A percentile compares a stretch with the other conserved stretches of the same genome.
Evolutionary conservation across 2,797 vertebrate species (phyloP).

Genomic region (Enteromius paludinosus): DNA sequence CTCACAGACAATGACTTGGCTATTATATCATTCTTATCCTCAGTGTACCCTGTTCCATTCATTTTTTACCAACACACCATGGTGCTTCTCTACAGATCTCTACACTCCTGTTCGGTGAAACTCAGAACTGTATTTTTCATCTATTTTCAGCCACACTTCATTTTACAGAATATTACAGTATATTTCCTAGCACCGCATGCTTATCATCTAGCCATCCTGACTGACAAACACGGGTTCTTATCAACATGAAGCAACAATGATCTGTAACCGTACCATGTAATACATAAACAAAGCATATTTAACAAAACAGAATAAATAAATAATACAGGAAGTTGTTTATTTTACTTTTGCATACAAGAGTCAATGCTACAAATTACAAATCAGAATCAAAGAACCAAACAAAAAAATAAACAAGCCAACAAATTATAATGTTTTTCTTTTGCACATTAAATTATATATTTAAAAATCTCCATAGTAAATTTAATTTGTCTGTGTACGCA

Average conservation of each 20-base stretch:
- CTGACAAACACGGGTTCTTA: neutral
- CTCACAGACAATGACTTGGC: neutral
- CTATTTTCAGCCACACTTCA: neutral
- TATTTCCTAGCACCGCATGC: slow-evolving; percentile 16
- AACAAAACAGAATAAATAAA: neutral
- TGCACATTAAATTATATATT: neutral
- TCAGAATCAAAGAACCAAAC: neutral
- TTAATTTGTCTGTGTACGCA: neutral
- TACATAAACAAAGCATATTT: neutral
- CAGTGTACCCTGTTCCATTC: neutral
- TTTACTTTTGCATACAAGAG: neutral
- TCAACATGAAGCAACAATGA: neutral
- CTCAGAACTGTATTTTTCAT: neutral
- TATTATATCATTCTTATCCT: neutral
- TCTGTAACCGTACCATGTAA: neutral
- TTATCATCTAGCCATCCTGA: neutral
- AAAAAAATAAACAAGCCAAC: too few species aligned
- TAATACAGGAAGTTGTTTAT: neutral
- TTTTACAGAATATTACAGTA: neutral
- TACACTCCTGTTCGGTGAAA: neutral
- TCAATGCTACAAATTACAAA: neutral
- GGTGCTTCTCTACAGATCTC: neutral
- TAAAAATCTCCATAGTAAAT: neutral
- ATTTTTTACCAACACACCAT: slow-evolving; percentile 1
- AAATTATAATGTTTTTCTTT: too few species aligned